Conservation (phyloP, 2,113 vertebrate species). For the Donacobius atricapilla region DNA sequence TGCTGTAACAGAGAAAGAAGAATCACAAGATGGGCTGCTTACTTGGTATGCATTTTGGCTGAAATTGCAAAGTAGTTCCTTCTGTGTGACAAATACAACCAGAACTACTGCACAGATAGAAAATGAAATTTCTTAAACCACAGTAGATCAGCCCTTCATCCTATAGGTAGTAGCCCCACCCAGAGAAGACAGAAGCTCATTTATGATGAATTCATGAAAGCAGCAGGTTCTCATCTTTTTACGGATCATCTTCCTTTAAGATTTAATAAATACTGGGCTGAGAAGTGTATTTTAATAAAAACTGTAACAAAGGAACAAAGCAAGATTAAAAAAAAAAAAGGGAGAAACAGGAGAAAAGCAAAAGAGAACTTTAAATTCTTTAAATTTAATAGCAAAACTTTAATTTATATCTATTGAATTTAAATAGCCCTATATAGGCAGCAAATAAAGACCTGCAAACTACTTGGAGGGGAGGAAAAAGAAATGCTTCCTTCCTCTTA, state of each 20-base stretch:
- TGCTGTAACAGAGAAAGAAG: not conserved
- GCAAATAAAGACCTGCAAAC: not conserved
- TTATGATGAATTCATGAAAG: not conserved
- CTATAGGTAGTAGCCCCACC: not conserved
- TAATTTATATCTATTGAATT: not conserved
- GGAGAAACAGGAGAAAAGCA: not conserved
- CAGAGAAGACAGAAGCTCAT: not conserved
- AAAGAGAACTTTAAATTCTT: not conserved
- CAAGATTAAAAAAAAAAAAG: not conserved
- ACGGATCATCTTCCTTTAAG: not conserved
- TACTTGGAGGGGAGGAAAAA: not conserved
- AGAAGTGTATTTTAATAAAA: not conserved
- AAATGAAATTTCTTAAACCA: not conserved
- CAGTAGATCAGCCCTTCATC: not conserved
- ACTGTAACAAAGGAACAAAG: not conserved
- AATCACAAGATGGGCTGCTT: not conserved
- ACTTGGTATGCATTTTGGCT: not conserved
- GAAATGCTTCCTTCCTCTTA: not conserved
- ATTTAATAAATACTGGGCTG: not conserved
- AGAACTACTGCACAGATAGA: not conserved
- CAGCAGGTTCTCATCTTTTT: not conserved
- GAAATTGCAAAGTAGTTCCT: not conserved
- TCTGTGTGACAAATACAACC: not conserved
- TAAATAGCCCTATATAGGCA: not conserved
- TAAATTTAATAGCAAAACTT: too few species aligned